These are phyloP conservation scores for Epizoanthus stellaris DNA, from an alignment of 92 coral and sea anemone genomes.

Conservation along the genomic window DNA sequence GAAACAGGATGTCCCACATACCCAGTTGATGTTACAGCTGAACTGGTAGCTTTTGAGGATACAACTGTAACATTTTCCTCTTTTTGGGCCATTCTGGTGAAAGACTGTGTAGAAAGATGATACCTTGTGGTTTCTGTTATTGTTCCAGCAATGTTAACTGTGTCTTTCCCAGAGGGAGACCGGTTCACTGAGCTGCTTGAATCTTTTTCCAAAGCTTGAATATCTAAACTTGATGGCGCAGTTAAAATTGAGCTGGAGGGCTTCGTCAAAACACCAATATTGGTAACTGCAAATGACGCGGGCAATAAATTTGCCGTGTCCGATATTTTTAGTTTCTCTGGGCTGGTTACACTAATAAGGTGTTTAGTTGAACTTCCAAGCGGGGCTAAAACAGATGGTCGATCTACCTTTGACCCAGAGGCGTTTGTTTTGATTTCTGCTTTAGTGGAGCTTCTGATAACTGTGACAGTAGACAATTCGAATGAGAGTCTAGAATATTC, in stretches of 20 bases:
- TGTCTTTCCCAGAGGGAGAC: neutral
- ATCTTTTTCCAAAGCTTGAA: neutral
- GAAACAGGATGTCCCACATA: neutral
- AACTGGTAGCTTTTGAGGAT: neutral
- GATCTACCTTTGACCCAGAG: neutral
- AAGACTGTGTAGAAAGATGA: neutral
- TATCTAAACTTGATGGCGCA: neutral
- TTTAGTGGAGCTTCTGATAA: neutral
- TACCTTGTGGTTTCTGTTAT: too few relatives aligned
- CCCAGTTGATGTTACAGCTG: neutral
- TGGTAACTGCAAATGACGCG: neutral
- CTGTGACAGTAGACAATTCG: neutral
- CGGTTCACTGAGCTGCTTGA: neutral
- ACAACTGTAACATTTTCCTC: neutral
- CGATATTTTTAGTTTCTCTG: constrained; percentile 10
- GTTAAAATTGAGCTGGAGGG: too few relatives aligned
- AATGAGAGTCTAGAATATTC: constrained; percentile 6
- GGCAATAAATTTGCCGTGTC: neutral
- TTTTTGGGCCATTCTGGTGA: neutral
- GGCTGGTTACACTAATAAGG: neutral
- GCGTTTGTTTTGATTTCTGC: neutral
- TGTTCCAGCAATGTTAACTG: neutral
- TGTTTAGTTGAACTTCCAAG: neutral
- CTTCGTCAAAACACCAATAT: neutral
- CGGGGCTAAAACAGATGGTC: neutral